A percentile compares a stretch with the other conserved stretches of the same genome.
Evolutionary conservation across 2,888 invertebrate species (phyloP).

Genomic region (Polylopha cassiicola): DNA sequence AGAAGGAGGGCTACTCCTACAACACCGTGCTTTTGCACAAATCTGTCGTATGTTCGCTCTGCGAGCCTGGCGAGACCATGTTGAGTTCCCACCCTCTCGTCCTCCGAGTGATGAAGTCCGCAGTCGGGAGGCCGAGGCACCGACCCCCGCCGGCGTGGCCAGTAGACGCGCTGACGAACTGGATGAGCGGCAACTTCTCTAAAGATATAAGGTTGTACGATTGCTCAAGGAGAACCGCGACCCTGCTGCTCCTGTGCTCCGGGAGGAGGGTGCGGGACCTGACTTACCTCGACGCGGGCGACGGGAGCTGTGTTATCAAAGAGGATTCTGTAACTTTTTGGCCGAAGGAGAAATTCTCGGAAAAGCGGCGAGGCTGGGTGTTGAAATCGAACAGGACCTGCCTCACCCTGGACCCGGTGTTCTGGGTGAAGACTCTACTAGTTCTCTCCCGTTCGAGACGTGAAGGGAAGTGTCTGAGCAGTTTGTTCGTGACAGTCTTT

Average conservation of each 20-base stretch:
- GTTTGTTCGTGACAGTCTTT: not conserved
- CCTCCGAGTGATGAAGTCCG: not conserved
- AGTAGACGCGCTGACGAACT: not conserved
- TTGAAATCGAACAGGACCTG: not conserved
- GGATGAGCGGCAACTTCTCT: not conserved
- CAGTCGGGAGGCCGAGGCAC: too few relatives aligned
- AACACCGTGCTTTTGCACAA: not conserved
- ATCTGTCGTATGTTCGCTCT: too few relatives aligned
- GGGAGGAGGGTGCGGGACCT: not conserved
- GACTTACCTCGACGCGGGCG: not conserved
- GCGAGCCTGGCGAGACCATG: not conserved
- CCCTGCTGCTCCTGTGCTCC: not conserved
- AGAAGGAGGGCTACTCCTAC: not conserved
- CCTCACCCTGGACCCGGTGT: conserved; percentile 1
- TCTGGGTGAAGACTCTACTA: conserved; percentile 1
- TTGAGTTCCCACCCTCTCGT: not conserved
- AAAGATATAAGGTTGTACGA: not conserved
- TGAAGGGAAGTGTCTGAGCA: not conserved
- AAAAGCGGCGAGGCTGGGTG: not conserved
- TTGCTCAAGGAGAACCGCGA: not conserved
- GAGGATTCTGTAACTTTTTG: not conserved
- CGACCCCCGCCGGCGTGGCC: not conserved
- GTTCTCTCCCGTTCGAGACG: not conserved
- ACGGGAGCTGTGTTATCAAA: not conserved
- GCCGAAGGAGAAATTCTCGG: not conserved